These are phyloP conservation scores for Pseudotriccus pelzelni DNA, from an alignment of 2,797 vertebrate genomes.

Conservation along the genomic window DNA sequence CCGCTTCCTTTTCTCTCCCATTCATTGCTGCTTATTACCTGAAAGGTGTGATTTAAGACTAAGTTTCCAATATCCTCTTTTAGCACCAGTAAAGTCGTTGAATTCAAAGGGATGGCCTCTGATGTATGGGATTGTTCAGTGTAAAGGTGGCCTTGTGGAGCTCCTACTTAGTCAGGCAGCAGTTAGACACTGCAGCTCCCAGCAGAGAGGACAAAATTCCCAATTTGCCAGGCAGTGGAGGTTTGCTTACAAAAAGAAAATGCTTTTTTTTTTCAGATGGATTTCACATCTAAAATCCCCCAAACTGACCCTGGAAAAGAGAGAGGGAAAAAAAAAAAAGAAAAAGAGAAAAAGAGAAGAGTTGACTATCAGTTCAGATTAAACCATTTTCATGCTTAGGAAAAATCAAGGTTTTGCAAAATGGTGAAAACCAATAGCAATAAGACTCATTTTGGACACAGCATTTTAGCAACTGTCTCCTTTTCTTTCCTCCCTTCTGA, in stretches of 20 bases:
- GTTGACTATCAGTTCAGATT: background rate
- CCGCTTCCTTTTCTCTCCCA: background rate
- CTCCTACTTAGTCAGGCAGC: background rate
- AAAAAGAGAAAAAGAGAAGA: background rate
- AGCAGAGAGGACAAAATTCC: background rate
- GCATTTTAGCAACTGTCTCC: background rate
- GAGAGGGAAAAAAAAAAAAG: background rate
- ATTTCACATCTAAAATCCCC: background rate
- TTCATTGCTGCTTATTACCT: constrained; percentile 39
- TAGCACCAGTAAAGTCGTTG: background rate
- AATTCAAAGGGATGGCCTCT: background rate
- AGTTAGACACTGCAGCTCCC: background rate
- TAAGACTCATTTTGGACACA: background rate
- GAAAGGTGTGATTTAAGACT: constrained; percentile 27
- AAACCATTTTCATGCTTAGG: background rate
- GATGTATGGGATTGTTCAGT: background rate
- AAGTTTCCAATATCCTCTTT: background rate
- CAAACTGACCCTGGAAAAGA: background rate
- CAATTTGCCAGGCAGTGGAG: background rate
- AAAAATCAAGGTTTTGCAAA: background rate
- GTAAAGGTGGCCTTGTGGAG: background rate
- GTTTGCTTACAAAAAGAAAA: background rate
- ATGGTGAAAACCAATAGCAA: background rate
- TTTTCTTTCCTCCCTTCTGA: background rate
- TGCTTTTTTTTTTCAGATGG: background rate